Evolutionary conservation across 2,113 vertebrate species (phyloP), one percentile per base, ranked within the genome.

Genomic region (Okapia johnstoni): DNA sequence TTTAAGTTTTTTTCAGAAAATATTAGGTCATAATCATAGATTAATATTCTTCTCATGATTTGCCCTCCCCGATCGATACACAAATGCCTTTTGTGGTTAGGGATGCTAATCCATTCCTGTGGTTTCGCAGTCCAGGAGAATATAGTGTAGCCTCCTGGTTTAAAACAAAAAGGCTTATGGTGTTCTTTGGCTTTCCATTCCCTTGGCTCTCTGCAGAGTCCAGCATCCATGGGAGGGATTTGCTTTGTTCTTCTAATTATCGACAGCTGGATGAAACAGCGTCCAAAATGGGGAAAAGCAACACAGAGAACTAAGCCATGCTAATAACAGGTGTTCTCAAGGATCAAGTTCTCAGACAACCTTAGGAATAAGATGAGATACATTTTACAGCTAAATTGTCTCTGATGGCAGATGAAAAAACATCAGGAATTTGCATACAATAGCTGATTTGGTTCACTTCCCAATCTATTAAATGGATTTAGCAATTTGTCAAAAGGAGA

Each of bases 171-270:
- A 97, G 61, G 52, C 88, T 97, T 96, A 85, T 57, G 95, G 92
- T 97, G 97, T 98, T 98, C 97, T 98, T 98, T 98, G 98, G 98
- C 98, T 96, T 88, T 46, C 60, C 28, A 25, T 93, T 85, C 13
- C 55, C n/a, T 94, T 92, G 86, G 15, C 70, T 97, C 86, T 97
- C 95, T 79, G 30, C 60, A 88, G 93, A 96, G 93, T 94, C 52
- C 95, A 61, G 33, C 0, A 12, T 98, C 96, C 96, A 96, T 95
- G 93, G 97, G 96, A 98, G 90, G 97, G 96, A 98, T 98, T 86
- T 97, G 81, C 98, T 98, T 98, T 98, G 98, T 98, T 98, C 98
- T 97, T 97, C 86, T 98, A 98, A 98, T 98, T 98, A 96, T 63
- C 54, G 76, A 77, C 98, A 98, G 98, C 97, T 98, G 98, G 96